Percentiles rank a stretch among this genome's conserved stretches.
phyloP scores from a whole-genome alignment of 2,113 vertebrate genomes.

The Tauraco erythrolophus region DNA sequence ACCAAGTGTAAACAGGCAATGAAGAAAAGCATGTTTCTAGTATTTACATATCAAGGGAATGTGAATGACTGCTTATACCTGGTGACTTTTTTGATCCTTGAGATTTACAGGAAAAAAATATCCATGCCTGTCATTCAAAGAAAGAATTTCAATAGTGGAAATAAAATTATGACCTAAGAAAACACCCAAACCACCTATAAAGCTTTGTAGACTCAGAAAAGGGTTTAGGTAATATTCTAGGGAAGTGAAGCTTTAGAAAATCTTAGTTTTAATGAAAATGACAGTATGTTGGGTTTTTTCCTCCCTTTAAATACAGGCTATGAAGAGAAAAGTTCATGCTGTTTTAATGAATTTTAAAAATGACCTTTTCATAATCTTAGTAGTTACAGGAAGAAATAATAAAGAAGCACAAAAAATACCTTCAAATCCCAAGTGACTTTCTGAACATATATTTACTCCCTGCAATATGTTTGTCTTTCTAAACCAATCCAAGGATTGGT shows the following conservation, averaged over 20 bases:
- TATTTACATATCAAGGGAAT: neutral
- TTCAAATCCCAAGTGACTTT: neutral
- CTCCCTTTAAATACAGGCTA: neutral
- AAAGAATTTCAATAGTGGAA: neutral
- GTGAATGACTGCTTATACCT: neutral
- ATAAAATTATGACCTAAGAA: neutral
- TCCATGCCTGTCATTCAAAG: neutral
- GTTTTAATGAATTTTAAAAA: slow-evolving; percentile 9
- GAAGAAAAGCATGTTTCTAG: neutral
- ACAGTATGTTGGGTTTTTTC: neutral
- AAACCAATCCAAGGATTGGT: neutral
- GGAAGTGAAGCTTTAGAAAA: neutral
- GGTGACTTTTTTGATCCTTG: neutral
- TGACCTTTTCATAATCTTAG: neutral
- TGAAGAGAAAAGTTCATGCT: neutral
- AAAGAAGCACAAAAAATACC: neutral
- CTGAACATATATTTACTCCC: neutral
- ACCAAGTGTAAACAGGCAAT: neutral
- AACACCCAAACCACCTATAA: neutral
- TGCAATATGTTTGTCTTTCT: slow-evolving; percentile 17
- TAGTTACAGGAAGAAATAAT: neutral
- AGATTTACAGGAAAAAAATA: neutral
- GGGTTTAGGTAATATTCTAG: neutral
- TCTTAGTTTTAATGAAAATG: slow-evolving; percentile 9
- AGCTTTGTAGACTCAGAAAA: neutral